Evolutionary conservation across 2,888 invertebrate species (phyloP).

Genomic region (Hanleya hanleyi): DNA sequence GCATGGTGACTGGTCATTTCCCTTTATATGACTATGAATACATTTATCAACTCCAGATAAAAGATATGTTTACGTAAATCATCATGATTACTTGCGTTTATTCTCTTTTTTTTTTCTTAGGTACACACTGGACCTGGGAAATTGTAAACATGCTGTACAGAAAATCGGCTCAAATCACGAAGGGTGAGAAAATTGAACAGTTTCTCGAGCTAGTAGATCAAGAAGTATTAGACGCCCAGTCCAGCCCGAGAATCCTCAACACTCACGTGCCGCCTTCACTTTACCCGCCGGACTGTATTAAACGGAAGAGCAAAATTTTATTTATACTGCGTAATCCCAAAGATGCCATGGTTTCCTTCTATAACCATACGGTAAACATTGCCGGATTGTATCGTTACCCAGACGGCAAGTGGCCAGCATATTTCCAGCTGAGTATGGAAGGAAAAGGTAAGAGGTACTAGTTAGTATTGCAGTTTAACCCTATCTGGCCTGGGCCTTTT

Average conservation of each 20-base stretch:
- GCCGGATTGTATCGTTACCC: constrained; percentile 10
- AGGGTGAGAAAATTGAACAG: not conserved
- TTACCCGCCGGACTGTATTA: not conserved
- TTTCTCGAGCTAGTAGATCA: not conserved
- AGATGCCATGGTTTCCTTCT: constrained; percentile 21
- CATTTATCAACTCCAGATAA: too few relatives aligned
- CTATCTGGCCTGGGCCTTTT: too few relatives aligned
- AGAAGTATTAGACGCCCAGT: not conserved
- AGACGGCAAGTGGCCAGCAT: constrained; percentile 11
- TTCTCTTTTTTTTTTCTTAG: not conserved
- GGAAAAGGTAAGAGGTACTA: constrained; percentile 20
- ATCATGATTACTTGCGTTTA: too few relatives aligned
- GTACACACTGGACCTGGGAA: constrained; percentile 1
- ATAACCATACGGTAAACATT: constrained; percentile 9
- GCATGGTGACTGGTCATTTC: too few relatives aligned
- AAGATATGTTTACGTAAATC: too few relatives aligned
- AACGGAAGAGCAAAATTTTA: not conserved
- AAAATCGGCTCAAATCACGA: not conserved
- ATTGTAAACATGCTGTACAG: not conserved
- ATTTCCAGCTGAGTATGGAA: constrained; percentile 10
- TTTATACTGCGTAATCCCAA: constrained; percentile 15
- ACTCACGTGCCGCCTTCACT: not conserved
- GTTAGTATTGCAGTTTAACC: too few relatives aligned
- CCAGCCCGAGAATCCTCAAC: not conserved
- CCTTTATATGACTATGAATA: too few relatives aligned